These are phyloP conservation scores for Otus sunia DNA, from an alignment of 2,113 vertebrate species.

Conservation along the genomic window DNA sequence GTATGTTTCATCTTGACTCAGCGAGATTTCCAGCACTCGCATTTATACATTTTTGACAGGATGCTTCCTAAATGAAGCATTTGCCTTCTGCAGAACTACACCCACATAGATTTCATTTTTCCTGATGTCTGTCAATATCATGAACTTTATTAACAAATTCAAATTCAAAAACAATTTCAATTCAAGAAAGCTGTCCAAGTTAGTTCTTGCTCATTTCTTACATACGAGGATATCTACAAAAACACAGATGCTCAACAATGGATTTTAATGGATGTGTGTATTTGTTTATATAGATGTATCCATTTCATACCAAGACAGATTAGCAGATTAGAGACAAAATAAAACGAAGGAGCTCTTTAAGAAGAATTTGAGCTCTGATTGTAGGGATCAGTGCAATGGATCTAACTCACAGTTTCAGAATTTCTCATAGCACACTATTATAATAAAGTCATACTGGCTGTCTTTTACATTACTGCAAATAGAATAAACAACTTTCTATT, in stretches of 20 bases:
- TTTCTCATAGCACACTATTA: neutral
- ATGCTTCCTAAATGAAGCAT: neutral
- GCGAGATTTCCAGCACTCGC: conserved; percentile 11
- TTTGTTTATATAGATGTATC: conserved; percentile 10
- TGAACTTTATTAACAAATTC: conserved; percentile 68
- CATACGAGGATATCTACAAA: conserved; percentile 57
- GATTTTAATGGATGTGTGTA: neutral
- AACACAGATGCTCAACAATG: conserved; percentile 48
- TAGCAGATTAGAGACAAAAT: neutral
- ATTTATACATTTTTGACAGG: neutral
- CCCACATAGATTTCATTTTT: conserved; percentile 44
- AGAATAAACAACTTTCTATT: neutral
- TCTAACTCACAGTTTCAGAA: conserved; percentile 41
- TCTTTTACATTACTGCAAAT: neutral
- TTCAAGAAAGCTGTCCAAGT: conserved; percentile 60
- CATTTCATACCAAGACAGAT: conserved; percentile 21
- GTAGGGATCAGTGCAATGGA: conserved; percentile 32
- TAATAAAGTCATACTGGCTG: neutral
- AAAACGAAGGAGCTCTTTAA: neutral
- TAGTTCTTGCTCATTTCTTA: conserved; percentile 51
- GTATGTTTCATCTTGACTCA: conserved; percentile 15
- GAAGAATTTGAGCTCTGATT: conserved; percentile 9
- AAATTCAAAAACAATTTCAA: conserved; percentile 55
- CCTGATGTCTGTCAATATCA: conserved; percentile 41
- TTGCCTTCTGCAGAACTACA: conserved; percentile 31